phyloP scores from a whole-genome alignment of 2,113 vertebrate genomes.

The Thalassoma bifasciatum region DNA sequence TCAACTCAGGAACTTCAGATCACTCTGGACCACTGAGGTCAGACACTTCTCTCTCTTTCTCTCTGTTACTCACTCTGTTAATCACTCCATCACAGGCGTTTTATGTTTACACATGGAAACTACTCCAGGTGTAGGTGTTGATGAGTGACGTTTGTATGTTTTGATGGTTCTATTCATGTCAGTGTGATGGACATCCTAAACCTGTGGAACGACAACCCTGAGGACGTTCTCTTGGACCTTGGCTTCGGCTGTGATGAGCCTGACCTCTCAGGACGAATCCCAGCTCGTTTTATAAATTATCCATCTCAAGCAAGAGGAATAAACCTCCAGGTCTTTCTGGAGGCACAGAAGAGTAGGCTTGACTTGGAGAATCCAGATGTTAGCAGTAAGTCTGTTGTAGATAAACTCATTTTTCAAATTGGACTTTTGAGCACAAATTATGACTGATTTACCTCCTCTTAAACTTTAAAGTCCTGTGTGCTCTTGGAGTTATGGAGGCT shows the following conservation, averaged over 20 bases:
- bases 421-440: too few species aligned
- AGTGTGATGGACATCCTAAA: conserved; percentile 88
- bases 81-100: not conserved
- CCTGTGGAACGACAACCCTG: conserved; percentile 88
- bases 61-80: not conserved
- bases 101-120: too few species aligned
- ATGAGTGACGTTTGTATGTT: too few species aligned
- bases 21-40: conserved; percentile 69
- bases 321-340: conserved; percentile 86
- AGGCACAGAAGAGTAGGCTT: conserved; percentile 87
- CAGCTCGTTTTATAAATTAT: conserved; percentile 87
- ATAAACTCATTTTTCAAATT: too few species aligned
- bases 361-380: conserved; percentile 87
- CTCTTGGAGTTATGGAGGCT: too few species aligned
- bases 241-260: conserved; percentile 92
- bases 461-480: too few species aligned
- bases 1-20: conserved; percentile 67
- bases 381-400: conserved; percentile 85
- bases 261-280: conserved; percentile 88
- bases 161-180: conserved; percentile 1
- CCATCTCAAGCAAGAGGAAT: conserved; percentile 88
- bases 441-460: too few species aligned
- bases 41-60: not conserved
- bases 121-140: too few species aligned
- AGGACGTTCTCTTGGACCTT: conserved; percentile 91